phyloP scores from a whole-genome alignment of 2,113 vertebrate genomes.

The Catharus bicknelli region DNA sequence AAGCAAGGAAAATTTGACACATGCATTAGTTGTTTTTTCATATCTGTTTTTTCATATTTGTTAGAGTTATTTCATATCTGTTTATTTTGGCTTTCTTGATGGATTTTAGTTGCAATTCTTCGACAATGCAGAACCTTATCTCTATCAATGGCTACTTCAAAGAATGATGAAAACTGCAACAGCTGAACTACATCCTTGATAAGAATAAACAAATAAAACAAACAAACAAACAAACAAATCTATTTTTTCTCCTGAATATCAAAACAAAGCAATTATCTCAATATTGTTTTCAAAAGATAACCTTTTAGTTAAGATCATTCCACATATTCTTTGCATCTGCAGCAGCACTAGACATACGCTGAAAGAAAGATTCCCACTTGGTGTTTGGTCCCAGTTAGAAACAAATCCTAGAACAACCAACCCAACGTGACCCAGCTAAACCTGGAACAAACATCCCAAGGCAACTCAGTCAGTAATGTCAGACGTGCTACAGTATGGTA shows the following conservation, averaged over 20 bases:
- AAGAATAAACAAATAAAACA: not conserved
- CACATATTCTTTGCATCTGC: not conserved
- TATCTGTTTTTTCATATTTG: too few species aligned
- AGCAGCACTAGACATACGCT: not conserved
- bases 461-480: not conserved
- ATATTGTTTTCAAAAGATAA: not conserved
- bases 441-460: not conserved
- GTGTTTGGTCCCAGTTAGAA: not conserved
- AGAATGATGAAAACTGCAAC: not conserved
- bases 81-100: not conserved
- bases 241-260: not conserved
- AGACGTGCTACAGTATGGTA: accelerated
- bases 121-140: not conserved
- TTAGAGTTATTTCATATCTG: not conserved
- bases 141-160: not conserved
- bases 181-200: not conserved
- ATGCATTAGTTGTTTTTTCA: not conserved
- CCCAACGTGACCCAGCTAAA: accelerated
- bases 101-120: not conserved
- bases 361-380: not conserved
- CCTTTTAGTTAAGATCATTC: not conserved
- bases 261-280: not conserved
- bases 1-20: not conserved
- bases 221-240: not conserved
- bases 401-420: not conserved